Percentiles rank a stretch among this genome's conserved stretches.
These are phyloP conservation scores for Pocillopora meandrina DNA, from an alignment of 92 coral and sea anemone genomes.

Conservation along the genomic window DNA sequence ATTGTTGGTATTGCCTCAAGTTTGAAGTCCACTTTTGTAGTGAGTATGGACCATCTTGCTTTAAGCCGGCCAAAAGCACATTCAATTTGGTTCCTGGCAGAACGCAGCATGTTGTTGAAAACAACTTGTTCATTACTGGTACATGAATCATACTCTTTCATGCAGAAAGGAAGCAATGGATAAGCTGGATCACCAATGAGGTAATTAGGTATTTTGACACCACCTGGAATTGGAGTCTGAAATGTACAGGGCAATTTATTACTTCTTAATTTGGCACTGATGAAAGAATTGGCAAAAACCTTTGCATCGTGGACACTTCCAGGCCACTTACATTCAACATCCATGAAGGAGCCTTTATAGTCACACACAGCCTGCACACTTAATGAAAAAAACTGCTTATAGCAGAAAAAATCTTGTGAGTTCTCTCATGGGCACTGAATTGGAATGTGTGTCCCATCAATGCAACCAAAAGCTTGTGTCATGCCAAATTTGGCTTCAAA, in stretches of 20 bases:
- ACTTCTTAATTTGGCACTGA: slow-evolving; percentile 19
- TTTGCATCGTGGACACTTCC: slow-evolving; percentile 52
- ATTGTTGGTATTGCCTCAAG: slow-evolving; percentile 43
- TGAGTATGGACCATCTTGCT: slow-evolving; percentile 57
- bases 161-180: slow-evolving; percentile 55
- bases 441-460: slow-evolving; percentile 63
- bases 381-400: slow-evolving; percentile 46
- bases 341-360: slow-evolving; percentile 34
- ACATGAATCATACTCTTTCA: slow-evolving; percentile 60
- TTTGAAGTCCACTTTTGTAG: slow-evolving; percentile 45
- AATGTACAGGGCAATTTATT: slow-evolving; percentile 25
- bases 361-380: slow-evolving; percentile 49
- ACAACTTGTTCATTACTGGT: slow-evolving; percentile 44
- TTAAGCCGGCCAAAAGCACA: slow-evolving; percentile 63
- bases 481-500: slow-evolving; percentile 68
- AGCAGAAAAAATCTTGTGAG: slow-evolving; percentile 63
- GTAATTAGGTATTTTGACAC: slow-evolving; percentile 48
- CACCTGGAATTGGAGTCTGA: slow-evolving; percentile 22
- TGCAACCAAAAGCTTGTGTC: slow-evolving; percentile 67
- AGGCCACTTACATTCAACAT: slow-evolving; percentile 43
- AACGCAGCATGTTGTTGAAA: slow-evolving; percentile 51
- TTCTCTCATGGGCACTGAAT: slow-evolving; percentile 52
- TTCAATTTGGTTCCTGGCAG: slow-evolving; percentile 56
- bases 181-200: slow-evolving; percentile 47
- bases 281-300: slow-evolving; percentile 31